Evolutionary conservation across 2,113 vertebrate genomes (phyloP).

Genomic region (Marmota monax): DNA sequence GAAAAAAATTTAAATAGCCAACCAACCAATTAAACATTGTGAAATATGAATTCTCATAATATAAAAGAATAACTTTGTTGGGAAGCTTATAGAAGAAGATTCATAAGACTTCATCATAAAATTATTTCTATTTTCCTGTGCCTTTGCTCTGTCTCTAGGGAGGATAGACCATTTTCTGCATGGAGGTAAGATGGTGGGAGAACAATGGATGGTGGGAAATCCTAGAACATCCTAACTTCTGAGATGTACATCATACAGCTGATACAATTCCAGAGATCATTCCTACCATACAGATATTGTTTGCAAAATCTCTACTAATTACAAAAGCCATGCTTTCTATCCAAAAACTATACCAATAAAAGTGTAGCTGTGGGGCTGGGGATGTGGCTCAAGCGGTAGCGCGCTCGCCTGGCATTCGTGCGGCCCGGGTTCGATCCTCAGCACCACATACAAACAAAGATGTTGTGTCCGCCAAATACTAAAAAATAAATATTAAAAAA

Average conservation of each 20-base stretch:
- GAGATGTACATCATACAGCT: background rate
- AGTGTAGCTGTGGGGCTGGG: background rate
- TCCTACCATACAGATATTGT: background rate
- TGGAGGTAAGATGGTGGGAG: rapidly evolving
- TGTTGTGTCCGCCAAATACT: no score
- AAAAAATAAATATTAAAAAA: no score
- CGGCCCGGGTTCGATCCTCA: no score
- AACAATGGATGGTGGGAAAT: background rate
- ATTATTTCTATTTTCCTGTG: background rate
- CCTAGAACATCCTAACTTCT: background rate
- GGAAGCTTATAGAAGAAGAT: background rate
- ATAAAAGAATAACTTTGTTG: background rate
- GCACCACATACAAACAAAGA: no score
- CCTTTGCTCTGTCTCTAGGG: background rate
- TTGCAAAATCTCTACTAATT: background rate
- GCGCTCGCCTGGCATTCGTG: no score
- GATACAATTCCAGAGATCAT: background rate
- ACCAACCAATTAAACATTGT: no score
- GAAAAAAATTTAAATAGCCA: no score
- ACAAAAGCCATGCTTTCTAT: background rate
- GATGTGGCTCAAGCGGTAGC: no score
- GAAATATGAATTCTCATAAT: background rate
- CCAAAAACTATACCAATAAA: background rate
- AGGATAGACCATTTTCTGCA: background rate
- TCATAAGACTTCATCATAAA: background rate